Conservation (phyloP, 2,888 invertebrate species). For the Steromphala cineraria region DNA sequence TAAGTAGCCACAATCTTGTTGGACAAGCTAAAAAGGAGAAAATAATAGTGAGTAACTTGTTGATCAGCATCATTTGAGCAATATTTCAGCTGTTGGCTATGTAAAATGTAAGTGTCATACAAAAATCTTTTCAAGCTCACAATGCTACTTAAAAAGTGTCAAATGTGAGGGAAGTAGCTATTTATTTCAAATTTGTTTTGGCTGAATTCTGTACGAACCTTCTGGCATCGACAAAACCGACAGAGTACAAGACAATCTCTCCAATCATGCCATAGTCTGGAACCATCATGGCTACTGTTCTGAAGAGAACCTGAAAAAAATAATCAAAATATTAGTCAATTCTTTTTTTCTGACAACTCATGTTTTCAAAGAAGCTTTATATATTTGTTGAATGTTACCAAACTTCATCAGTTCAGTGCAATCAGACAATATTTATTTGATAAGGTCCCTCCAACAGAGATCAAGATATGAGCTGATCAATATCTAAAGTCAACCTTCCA, state of each 20-base stretch:
- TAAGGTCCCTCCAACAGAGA: too few species aligned
- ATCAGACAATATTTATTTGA: too few species aligned
- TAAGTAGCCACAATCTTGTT: constrained; percentile 76
- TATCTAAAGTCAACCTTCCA: too few species aligned
- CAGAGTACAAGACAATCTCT: constrained; percentile 76
- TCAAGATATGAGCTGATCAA: too few species aligned
- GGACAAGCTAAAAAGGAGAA: constrained; percentile 65
- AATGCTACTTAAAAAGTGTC: not conserved
- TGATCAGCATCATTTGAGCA: too few species aligned
- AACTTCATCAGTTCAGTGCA: too few species aligned
- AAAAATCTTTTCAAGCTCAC: not conserved
- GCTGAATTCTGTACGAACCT: constrained; percentile 75
- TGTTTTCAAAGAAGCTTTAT: too few species aligned
- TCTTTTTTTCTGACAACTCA: too few species aligned
- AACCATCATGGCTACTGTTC: constrained; percentile 77
- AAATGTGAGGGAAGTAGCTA: not conserved
- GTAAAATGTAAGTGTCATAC: not conserved
- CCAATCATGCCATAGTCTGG: constrained; percentile 76
- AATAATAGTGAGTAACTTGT: not conserved
- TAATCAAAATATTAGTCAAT: not conserved
- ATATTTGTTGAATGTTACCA: too few species aligned
- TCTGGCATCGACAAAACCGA: constrained; percentile 76
- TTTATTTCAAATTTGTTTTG: too few species aligned
- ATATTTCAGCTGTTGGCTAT: not conserved
- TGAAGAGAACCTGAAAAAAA: constrained; percentile 76